These are phyloP conservation scores for Pseudobourletiella spinata DNA, from an alignment of 1,140 invertebrate genomes.

Conservation along the genomic window DNA sequence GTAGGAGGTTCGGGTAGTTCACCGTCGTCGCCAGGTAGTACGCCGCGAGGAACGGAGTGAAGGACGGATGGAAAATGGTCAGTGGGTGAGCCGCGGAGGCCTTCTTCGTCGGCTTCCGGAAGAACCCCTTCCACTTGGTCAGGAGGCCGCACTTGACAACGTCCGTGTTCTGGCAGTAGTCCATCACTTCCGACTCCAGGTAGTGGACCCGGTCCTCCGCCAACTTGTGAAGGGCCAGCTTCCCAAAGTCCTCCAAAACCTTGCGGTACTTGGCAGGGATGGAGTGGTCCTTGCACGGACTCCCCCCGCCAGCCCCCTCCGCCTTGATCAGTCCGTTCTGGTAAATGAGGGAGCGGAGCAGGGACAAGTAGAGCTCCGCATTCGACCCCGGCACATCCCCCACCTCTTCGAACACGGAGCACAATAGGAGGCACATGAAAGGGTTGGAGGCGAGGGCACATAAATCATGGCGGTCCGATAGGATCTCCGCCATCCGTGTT, in stretches of 20 bases:
- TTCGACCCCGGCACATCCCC: constrained; percentile 29
- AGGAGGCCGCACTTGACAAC: constrained; percentile 44
- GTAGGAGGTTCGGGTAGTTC: constrained; percentile 45
- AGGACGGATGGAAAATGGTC: constrained; percentile 45
- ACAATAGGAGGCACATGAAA: constrained; percentile 48
- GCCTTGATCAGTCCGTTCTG: constrained; percentile 29
- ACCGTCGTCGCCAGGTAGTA: constrained; percentile 49
- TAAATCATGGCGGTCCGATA: constrained; percentile 37
- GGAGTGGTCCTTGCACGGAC: constrained; percentile 37
- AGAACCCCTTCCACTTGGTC: constrained; percentile 37
- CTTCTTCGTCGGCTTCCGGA: constrained; percentile 37
- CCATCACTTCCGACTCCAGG: constrained; percentile 43
- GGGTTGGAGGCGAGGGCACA: constrained; percentile 46
- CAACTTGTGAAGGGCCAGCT: constrained; percentile 43
- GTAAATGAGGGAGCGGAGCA: constrained; percentile 35
- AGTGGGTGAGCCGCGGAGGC: constrained; percentile 36
- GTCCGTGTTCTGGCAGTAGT: constrained; percentile 40
- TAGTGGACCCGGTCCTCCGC: constrained; percentile 44
- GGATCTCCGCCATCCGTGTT: constrained; percentile 32
- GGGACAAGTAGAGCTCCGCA: constrained; percentile 31
- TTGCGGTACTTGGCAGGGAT: constrained; percentile 45
- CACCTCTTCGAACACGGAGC: constrained; percentile 44
- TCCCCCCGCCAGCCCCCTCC: neutral
- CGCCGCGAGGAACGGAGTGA: constrained; percentile 48
- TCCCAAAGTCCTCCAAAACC: constrained; percentile 46